Evolutionary conservation across 1,140 invertebrate genomes (phyloP), one percentile per base, ranked within the genome.

Genomic region (Heliothis subflexa): DNA sequence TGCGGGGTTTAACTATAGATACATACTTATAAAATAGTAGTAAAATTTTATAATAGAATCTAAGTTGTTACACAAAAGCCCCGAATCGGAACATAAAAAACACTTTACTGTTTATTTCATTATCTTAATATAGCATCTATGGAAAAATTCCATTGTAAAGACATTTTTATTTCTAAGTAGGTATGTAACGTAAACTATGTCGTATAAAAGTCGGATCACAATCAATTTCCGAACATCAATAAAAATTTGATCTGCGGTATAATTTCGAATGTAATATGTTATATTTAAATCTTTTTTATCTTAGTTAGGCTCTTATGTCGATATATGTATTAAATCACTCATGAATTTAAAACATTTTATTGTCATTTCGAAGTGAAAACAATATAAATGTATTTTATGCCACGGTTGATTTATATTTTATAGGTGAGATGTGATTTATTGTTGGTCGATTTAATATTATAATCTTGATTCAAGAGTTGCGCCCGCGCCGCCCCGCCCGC

Each of bases 351-450:
- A 93, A 84, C 85, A 88, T 93, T 93, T 94, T 94, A 94, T 92
- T 89, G 89, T 90, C 89, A 92, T 90, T 89, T 92, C 88, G 80
- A 88, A 92, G 89, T 91, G 93, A 90, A 94, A 94, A 94, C 93
- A 93, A 94, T 94, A 93, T 93, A 93, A 93, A 93, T 90, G 88
- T 93, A 87, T 93, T 93, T 93, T 93, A 89, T 89, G 91, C 91
- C 89, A 86, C 83, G 47, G 55, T 85, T 93, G 92, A 92, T 94
- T 94, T 94, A 94, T 93, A 86, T 88, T 93, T 93, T 92, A 92
- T 93, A 91, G 90, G 88, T 90, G 86, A 90, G 86, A 85, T 90
- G 89, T 92, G 91, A 93, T 93, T 93, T 94, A 94, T 89, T 87
- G 82, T 88, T 78, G 83, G 74, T 86, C 84, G 84, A 84, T 89